Conservation (phyloP, 2,888 invertebrate species). For the Pristionchus exspectatus region DNA sequence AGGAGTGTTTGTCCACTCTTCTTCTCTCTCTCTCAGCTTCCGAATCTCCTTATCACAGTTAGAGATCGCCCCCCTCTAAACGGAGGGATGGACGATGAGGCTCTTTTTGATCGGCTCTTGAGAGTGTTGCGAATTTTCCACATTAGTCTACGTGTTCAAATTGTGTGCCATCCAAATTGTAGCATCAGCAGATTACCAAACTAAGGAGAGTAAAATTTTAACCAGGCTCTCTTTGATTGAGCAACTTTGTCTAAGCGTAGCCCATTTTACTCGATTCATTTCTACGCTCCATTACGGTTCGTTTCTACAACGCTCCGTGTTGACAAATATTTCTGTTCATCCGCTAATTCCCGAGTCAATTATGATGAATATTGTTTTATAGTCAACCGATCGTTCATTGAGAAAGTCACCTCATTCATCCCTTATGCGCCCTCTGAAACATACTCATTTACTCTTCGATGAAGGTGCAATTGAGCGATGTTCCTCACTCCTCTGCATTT, state of each 20-base stretch:
- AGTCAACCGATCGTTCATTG: not conserved
- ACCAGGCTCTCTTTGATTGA: not conserved
- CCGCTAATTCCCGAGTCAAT: not conserved
- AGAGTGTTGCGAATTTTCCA: not conserved
- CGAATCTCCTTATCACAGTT: conserved; percentile 45
- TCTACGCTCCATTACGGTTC: no score
- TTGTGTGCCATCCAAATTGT: no score
- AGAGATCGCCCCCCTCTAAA: not conserved
- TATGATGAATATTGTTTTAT: not conserved
- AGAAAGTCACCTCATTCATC: not conserved
- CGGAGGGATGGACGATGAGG: not conserved
- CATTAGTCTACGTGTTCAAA: no score
- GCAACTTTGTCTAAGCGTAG: not conserved
- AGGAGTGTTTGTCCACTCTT: conserved; percentile 5
- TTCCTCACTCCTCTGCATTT: not conserved
- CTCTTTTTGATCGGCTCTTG: not conserved
- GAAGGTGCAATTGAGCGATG: not conserved
- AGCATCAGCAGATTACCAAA: no score
- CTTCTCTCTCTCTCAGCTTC: conserved; percentile 31
- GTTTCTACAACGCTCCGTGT: no score
- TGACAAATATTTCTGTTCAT: no score
- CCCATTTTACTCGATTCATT: not conserved
- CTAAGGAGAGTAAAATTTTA: no score
- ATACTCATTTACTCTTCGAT: not conserved
- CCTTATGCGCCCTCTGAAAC: not conserved